Evolutionary conservation across 2,888 invertebrate genomes (phyloP).

Genomic region (Phytoseiulus persimilis): DNA sequence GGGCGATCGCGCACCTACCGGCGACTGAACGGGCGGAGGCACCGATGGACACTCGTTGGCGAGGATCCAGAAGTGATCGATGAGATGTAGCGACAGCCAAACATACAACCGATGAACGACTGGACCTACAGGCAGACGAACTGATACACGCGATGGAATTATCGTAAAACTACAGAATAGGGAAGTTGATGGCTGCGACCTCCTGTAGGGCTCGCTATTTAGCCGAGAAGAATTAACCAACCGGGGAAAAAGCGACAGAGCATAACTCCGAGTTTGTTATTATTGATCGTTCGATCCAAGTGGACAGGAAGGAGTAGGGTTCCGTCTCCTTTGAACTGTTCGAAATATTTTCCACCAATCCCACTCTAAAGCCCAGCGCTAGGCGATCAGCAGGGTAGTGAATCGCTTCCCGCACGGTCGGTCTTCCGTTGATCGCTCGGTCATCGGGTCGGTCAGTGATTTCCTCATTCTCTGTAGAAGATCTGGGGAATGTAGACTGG

Average conservation of each 20-base stretch:
- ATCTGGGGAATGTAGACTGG: not conserved
- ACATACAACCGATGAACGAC: not conserved
- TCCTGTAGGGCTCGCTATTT: not conserved
- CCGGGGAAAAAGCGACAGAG: not conserved
- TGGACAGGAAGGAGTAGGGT: not conserved
- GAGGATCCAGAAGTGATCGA: not conserved
- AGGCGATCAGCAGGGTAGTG: not conserved
- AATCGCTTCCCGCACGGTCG: not conserved
- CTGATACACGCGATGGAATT: not conserved
- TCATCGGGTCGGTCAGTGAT: not conserved
- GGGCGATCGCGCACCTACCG: not conserved
- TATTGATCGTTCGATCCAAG: not conserved
- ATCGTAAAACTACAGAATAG: not conserved
- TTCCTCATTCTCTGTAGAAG: not conserved
- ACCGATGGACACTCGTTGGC: not conserved
- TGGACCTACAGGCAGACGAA: not conserved
- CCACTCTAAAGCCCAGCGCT: not conserved
- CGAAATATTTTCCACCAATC: not conserved
- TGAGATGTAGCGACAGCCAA: not conserved
- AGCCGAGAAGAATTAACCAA: not conserved
- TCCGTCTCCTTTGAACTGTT: not conserved
- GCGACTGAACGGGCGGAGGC: not conserved
- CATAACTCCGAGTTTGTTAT: not conserved
- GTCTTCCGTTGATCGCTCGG: not conserved
- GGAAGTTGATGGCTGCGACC: not conserved